Base-by-base conservation (phyloP, 1,140 invertebrate genomes). In the Harpegnathos saltator region DNA sequence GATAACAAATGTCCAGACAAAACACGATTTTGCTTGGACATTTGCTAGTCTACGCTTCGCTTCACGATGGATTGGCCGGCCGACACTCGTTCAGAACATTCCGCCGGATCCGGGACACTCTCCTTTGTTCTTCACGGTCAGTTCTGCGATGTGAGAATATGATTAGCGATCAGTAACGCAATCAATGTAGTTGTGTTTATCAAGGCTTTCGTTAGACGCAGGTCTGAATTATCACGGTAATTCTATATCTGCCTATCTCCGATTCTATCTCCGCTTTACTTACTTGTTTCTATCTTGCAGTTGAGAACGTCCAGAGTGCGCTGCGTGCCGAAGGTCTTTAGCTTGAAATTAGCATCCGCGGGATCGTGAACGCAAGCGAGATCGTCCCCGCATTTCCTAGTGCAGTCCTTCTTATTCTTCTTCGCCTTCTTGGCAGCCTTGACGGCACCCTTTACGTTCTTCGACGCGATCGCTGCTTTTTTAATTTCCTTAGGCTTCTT, bases 351-450 rank as follows among this genome's bases (percentile, higher is more conserved):
- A 0, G 78, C 24, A 44, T 93, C 86, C n/a, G 84, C 62, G 4
- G 92, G 93, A 74, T 93, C 93, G 63, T 93, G 90, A 26, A 78
- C 93, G 72, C 93, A 94, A 24, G 94, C 80, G 14, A 93, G 93
- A 24, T 94, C 90, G 63, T 75, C 29, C 4, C 63, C 80, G 24
- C 93, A 94, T 4, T 89, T 83, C 44, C 90, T 91, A 0, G 48
- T 58, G 73, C 93, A 94, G 0, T 94, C 91, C 59, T 93, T 93
- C 38, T 92, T 93, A 3, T 26, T 89, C 52, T 92, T 92, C 54
- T 93, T 92, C 0, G 91, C 90, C 0, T 94, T 92, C 66, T 94
- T 93, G 0, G 90, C 91, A 4, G 88, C 69, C 61, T 94, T 92
- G 15, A 93, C 90, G 0, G 92, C 91, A n/a, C 93, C 92, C 66